A percentile compares a stretch with the other conserved stretches of the same genome.
Evolutionary conservation across 2,113 vertebrate genomes (phyloP).

Genomic region (Megalops atlanticus): DNA sequence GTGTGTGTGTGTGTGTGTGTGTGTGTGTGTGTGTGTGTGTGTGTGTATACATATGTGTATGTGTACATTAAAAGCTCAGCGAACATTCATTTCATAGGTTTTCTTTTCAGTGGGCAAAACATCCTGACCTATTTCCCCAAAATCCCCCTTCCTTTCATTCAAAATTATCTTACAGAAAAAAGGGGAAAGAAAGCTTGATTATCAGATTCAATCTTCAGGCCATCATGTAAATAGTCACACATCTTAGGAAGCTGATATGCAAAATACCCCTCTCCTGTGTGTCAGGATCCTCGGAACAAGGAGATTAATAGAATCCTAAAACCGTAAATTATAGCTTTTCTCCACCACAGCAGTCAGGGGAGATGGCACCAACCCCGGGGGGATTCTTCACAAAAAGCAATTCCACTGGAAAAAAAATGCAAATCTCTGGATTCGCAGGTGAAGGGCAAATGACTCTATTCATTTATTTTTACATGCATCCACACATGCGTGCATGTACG

Average conservation of each 20-base stretch:
- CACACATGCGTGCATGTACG: neutral
- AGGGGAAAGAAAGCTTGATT: neutral
- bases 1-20: neutral
- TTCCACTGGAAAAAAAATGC: slow-evolving; percentile 5
- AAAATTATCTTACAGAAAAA: neutral
- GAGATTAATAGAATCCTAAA: slow-evolving; percentile 32
- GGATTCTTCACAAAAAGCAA: neutral
- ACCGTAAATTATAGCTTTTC: slow-evolving; percentile 32
- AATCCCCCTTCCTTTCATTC: neutral
- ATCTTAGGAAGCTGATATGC: slow-evolving; percentile 15
- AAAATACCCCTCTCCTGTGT: slow-evolving; percentile 24
- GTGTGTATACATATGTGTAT: neutral
- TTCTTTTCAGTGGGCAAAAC: too few species aligned
- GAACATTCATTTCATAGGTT: too few species aligned
- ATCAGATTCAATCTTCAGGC: slow-evolving; percentile 21
- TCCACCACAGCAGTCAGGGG: slow-evolving; percentile 17
- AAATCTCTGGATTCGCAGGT: neutral
- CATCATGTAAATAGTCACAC: slow-evolving; percentile 1
- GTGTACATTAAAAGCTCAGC: too few species aligned
- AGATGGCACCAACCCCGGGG: slow-evolving; percentile 9
- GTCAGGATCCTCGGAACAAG: slow-evolving; percentile 18
- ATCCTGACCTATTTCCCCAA: too few species aligned
- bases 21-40: neutral
- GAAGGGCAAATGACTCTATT: slow-evolving; percentile 12
- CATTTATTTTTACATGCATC: neutral